Evolutionary conservation across 1,140 invertebrate species (phyloP).

Genomic region (Melanaphis sacchari): DNA sequence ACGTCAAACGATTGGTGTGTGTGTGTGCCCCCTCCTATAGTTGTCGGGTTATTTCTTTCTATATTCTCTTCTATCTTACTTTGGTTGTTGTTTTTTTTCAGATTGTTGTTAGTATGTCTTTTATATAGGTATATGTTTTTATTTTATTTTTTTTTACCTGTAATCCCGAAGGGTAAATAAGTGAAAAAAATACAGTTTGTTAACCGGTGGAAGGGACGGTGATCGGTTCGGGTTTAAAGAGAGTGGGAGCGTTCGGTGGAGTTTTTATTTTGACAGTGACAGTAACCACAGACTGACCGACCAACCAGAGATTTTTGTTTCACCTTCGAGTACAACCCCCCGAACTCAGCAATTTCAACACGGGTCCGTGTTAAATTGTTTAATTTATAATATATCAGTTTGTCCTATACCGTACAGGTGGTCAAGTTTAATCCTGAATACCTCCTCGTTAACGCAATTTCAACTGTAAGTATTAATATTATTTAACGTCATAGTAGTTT

Average conservation of each 20-base stretch:
- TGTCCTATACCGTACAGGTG: conserved; percentile 50
- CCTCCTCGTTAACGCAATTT: neutral
- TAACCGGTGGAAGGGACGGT: conserved; percentile 50
- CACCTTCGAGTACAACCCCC: conserved; percentile 56
- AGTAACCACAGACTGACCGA: conserved; percentile 57
- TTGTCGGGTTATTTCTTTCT: neutral
- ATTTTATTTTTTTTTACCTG: conserved; percentile 33
- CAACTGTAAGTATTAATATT: conserved; percentile 38
- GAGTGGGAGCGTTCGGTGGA: conserved; percentile 55
- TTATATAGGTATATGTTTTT: conserved; percentile 5
- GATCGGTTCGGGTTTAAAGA: conserved; percentile 52
- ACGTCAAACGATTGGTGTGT: conserved; percentile 44
- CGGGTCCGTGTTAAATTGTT: conserved; percentile 52
- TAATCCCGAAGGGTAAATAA: conserved; percentile 49
- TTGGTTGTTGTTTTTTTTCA: neutral
- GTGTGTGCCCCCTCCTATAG: conserved; percentile 32
- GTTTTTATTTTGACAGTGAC: conserved; percentile 57
- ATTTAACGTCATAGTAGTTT: neutral
- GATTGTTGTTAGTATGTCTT: neutral
- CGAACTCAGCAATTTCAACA: conserved; percentile 49
- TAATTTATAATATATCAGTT: conserved; percentile 52
- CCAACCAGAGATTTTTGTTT: conserved; percentile 58
- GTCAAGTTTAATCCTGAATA: conserved; percentile 52
- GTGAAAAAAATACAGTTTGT: conserved; percentile 31
- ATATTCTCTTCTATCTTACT: neutral